phyloP scores from a whole-genome alignment of 2,888 invertebrate genomes.

The Callyntrura sp. region DNA sequence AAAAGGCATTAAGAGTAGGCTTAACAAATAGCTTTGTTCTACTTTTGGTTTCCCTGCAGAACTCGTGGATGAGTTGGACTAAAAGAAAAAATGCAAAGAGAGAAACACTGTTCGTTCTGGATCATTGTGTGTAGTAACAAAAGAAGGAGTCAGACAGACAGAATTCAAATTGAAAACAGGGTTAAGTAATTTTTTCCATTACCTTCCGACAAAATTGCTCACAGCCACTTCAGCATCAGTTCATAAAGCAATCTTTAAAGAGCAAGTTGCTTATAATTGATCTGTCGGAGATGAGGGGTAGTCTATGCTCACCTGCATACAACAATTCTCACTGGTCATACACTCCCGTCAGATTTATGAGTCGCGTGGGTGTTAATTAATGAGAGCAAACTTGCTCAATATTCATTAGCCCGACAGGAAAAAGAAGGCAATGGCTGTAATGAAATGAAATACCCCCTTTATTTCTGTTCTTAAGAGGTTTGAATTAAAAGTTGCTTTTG shows the following conservation, averaged over 20 bases:
- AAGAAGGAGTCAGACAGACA: constrained; percentile 12
- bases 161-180: constrained; percentile 59
- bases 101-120: constrained; percentile 6
- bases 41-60: constrained; percentile 43
- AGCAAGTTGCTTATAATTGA: constrained; percentile 73
- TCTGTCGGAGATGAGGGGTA: constrained; percentile 69
- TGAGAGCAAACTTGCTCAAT: constrained; percentile 75
- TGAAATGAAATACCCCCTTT: constrained; percentile 30
- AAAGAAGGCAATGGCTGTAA: constrained; percentile 14
- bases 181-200: constrained; percentile 59
- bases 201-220: constrained; percentile 67
- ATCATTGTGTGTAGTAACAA: background rate
- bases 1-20: background rate
- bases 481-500: constrained; percentile 51
- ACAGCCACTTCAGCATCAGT: constrained; percentile 50
- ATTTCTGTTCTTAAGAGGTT: background rate
- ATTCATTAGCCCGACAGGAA: constrained; percentile 66
- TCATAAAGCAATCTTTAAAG: constrained; percentile 55
- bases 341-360: constrained; percentile 72
- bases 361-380: constrained; percentile 81
- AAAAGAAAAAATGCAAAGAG: background rate
- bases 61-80: background rate
- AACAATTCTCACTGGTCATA: constrained; percentile 48
- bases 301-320: background rate
- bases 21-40: constrained; percentile 16